Base-by-base conservation (phyloP, 1,140 invertebrate genomes). In the Drosophila baimaii region DNA sequence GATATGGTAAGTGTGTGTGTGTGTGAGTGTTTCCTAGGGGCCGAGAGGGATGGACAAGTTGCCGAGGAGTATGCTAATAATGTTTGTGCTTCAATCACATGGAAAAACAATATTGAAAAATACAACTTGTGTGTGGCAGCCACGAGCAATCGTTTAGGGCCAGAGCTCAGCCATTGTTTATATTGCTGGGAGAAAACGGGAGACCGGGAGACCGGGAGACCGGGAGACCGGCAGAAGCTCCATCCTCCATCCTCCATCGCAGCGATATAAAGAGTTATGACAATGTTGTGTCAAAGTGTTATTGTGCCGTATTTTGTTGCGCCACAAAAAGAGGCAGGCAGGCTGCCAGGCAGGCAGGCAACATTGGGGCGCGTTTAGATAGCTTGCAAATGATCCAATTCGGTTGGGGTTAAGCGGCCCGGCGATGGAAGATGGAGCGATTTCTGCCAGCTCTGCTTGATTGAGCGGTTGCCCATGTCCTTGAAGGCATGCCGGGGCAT, bases 91-190 rank as follows among this genome's bases (percentile, higher is more conserved):
- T 71, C 79, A 88, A 82, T 82, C 79, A 77, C 68, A 88, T 80
- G 83, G 83, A 88, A 88, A 79, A 88, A 82, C 76, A 86, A 82
- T 88, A 88, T 88, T 70, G 69, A 77, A 83, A 82, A 82, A 82
- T 81, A 81, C 68, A 71, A 80, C 64, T 76, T 80, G 61, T 65
- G 31, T 76, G 27, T 76, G 72, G 65, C 55, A 81, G 54, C 49
- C 65, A 74, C 58, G 52, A 55, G 47, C 54, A 77, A 66, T 77
- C 70, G 69, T 73, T 75, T 79, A 74, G 77, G 75, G 73, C 37
- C 64, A 76, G 73, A 61, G 76, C 69, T 68, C 70, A 52, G 23
- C 39, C 62, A 58, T 80, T 77, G 62, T 81, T 66, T 71, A 71
- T 57, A 63, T 54, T 70, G 62, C 31, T 46, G 39, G 37, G 17